A percentile compares a stretch with the other conserved stretches of the same genome.
Conservation (phyloP, 2,113 vertebrate genomes). For the Pandion haliaetus region DNA sequence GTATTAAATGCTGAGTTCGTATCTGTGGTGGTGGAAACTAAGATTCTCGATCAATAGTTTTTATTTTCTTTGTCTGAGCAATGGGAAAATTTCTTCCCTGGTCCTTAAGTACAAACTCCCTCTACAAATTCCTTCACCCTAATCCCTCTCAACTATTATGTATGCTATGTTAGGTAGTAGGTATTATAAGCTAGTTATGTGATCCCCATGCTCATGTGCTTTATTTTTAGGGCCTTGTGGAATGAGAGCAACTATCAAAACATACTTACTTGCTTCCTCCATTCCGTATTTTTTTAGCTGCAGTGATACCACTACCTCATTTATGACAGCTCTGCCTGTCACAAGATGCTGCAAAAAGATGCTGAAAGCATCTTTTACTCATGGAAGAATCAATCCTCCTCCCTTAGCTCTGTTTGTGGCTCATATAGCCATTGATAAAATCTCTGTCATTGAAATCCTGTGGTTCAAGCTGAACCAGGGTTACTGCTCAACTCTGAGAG, state of each 20-base stretch:
- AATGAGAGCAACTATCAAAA: not conserved
- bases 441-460: not conserved
- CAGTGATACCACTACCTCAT: not conserved
- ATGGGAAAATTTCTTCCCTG: not conserved
- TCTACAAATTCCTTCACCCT: not conserved
- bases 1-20: not conserved
- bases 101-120: not conserved
- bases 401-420: not conserved
- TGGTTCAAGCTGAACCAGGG: not conserved
- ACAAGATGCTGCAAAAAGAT: not conserved
- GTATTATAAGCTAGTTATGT: not conserved
- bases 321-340: not conserved
- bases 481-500: not conserved
- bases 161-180: not conserved
- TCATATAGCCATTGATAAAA: slow-evolving; percentile 47
- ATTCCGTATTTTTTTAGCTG: not conserved
- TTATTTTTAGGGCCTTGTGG: not conserved
- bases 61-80: not conserved
- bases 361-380: not conserved
- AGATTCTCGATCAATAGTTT: not conserved
- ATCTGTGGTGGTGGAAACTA: not conserved
- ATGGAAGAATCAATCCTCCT: not conserved
- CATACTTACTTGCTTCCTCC: not conserved
- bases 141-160: not conserved
- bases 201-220: not conserved